These are phyloP conservation scores for Okamejei kenojei DNA, from an alignment of 2,797 vertebrate species.

Conservation along the genomic window DNA sequence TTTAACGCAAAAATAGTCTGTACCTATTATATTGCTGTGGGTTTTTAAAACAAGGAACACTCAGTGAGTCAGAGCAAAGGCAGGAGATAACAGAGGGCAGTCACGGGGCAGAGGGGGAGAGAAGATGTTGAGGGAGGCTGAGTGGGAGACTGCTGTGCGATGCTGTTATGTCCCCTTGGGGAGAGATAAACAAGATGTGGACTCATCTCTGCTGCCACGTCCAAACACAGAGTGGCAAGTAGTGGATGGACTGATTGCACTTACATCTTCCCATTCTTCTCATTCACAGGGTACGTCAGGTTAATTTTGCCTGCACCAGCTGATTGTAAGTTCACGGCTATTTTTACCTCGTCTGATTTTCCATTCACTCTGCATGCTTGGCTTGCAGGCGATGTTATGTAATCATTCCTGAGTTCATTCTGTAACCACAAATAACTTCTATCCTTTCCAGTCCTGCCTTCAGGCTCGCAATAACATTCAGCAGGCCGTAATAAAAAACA, in stretches of 20 bases:
- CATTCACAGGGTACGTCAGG: neutral
- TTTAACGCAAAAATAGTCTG: neutral
- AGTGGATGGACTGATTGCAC: neutral
- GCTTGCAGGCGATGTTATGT: neutral
- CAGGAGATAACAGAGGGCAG: neutral
- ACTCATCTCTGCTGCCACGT: neutral
- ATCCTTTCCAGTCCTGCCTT: neutral
- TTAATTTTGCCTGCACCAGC: slow-evolving; percentile 21
- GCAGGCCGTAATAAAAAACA: neutral
- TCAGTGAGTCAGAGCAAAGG: neutral
- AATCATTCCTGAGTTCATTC: neutral
- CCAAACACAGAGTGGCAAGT: neutral
- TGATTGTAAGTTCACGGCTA: slow-evolving; percentile 15
- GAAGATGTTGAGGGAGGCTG: neutral
- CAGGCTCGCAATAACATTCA: neutral
- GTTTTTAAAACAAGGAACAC: neutral
- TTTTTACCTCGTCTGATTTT: slow-evolving; percentile 24
- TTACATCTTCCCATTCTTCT: neutral
- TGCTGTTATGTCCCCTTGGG: neutral
- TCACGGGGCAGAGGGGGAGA: neutral
- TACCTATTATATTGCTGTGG: neutral
- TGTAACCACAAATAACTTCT: neutral
- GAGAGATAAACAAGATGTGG: neutral
- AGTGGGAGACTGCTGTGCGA: neutral
- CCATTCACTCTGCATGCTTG: neutral